These are phyloP conservation scores for Rhaphigaster nebulosa DNA, from an alignment of 2,888 invertebrate species.

Conservation along the genomic window DNA sequence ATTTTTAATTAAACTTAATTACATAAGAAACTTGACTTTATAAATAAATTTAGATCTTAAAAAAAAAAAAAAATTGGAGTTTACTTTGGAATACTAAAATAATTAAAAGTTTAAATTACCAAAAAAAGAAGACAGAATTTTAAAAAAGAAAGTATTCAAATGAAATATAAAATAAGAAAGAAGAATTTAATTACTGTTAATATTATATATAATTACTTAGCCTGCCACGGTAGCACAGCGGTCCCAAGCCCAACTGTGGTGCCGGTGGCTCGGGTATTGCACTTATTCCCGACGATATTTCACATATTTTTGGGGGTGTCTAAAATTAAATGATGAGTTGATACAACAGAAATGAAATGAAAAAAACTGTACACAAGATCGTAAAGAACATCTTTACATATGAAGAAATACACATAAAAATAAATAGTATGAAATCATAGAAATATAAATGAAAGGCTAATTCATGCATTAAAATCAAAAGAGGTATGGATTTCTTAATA, in stretches of 20 bases:
- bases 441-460: background rate
- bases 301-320: slow-evolving; percentile 55
- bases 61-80: background rate
- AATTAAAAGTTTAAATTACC: background rate
- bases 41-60: background rate
- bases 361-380: slow-evolving; percentile 28
- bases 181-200: slow-evolving; percentile 45
- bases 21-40: background rate
- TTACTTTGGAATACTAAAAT: background rate
- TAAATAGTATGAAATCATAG: background rate
- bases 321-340: slow-evolving; percentile 59
- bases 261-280: slow-evolving; percentile 54
- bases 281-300: slow-evolving; percentile 50
- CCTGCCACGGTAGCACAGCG: slow-evolving; percentile 59
- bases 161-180: slow-evolving; percentile 21
- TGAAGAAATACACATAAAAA: background rate
- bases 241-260: slow-evolving; percentile 58
- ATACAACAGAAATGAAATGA: slow-evolving; percentile 45
- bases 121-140: background rate
- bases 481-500: background rate
- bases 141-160: background rate
- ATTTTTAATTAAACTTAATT: background rate
- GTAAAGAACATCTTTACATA: slow-evolving; percentile 44
- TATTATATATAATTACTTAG: slow-evolving; percentile 59
- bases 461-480: slow-evolving; percentile 21